Base-by-base conservation (phyloP, 2,113 vertebrate genomes). In the Nettapus auritus region DNA sequence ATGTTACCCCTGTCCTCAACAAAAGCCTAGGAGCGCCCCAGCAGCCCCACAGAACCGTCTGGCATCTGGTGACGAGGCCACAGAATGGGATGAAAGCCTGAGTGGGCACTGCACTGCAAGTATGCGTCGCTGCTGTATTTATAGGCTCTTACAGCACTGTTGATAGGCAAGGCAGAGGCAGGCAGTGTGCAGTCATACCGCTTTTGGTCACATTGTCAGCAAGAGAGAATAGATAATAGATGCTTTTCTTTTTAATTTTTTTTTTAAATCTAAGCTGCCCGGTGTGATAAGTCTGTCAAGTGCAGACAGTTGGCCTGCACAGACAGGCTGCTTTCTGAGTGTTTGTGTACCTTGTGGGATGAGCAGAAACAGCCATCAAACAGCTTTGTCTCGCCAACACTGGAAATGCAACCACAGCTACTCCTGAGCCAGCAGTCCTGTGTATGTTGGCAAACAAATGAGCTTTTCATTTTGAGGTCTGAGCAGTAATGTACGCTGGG, bases 1-100 rank as follows among this genome's bases (percentile, higher is more conserved):
- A 11, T 1, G 68, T 86, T 93, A 83, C 59, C 77, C 33, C 0
- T 0, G 12, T 53, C 0, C 0, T 29, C 68, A 55, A 17, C 90
- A 80, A 40, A 63, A 78, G 79, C 60, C 56, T 4, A 3, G 73
- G 52, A 90, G 75, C 29, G 11, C 38, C 66, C 34, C 81, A 34
- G 31, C 50, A 21, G 64, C 74, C 44, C 62, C 28, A 33, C 33
- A 82, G 80, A 78, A 40, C 73, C 60, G 28, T 81, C 44, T 31
- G 56, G 81, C 62, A 62, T 76, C 71, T 84, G 59, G n/a, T 4
- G 1, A 40, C 0, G 9, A 68, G 76, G 64, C 46, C 66, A 26
- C 50, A 48, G 48, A 86, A 18, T 1, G 12, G 38, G 46, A 64
- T 55, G 53, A 26, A 11, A 7, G 48, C 2, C 2, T n/a, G 76